Percentiles rank a stretch among this genome's conserved stretches.
These are phyloP conservation scores for Lophotis ruficrista DNA, from an alignment of 2,113 vertebrate genomes.

Conservation along the genomic window DNA sequence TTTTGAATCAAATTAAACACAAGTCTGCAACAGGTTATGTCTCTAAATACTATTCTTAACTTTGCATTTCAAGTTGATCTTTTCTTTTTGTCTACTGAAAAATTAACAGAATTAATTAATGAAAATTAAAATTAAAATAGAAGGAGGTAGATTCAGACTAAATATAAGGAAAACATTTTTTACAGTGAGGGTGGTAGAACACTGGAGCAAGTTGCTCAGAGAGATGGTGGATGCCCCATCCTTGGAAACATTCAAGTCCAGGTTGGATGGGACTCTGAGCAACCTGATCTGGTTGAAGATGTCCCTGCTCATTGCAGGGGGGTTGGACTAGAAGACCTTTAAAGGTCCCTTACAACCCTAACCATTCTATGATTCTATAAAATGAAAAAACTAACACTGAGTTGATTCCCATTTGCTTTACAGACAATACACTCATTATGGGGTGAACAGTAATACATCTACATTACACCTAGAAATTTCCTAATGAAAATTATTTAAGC, in stretches of 20 bases:
- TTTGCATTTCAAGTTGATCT: background rate
- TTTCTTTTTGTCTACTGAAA: background rate
- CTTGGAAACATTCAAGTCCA: too few relatives aligned
- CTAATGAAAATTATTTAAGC: background rate
- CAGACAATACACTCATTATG: background rate
- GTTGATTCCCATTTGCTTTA: background rate
- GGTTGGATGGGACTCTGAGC: too few relatives aligned
- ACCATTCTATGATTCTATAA: too few relatives aligned
- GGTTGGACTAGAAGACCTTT: too few relatives aligned
- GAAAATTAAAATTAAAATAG: background rate
- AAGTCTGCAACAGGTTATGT: background rate
- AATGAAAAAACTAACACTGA: background rate
- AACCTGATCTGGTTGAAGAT: too few relatives aligned
- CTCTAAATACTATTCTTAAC: background rate
- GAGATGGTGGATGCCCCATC: too few relatives aligned
- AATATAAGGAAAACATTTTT: too few relatives aligned
- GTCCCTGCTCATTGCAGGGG: too few relatives aligned
- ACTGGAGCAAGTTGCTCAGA: too few relatives aligned
- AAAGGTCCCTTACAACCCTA: too few relatives aligned
- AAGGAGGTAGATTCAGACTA: too few relatives aligned
- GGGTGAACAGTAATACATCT: background rate
- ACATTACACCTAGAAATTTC: background rate
- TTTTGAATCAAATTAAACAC: background rate
- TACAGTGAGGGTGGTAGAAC: too few relatives aligned
- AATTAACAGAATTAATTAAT: background rate